Conservation (phyloP, 2,888 invertebrate genomes). For the Elmis aenea region DNA sequence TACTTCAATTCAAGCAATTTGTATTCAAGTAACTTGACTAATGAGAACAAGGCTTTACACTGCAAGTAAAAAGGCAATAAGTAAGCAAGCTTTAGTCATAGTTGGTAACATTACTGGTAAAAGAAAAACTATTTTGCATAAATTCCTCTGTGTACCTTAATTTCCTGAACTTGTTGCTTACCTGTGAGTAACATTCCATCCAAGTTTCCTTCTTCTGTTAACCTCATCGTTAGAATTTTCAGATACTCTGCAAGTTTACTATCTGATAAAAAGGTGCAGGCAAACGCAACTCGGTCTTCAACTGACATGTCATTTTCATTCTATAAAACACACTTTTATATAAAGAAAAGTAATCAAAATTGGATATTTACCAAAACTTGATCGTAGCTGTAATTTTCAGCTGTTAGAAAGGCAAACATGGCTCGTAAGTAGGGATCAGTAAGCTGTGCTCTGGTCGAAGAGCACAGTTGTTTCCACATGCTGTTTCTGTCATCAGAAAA, state of each 20-base stretch:
- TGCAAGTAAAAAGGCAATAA: too few species aligned
- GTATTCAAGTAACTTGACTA: too few species aligned
- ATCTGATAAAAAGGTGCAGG: conserved; percentile 81
- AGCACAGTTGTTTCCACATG: conserved; percentile 73
- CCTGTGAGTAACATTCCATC: conserved; percentile 82
- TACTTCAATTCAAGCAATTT: too few species aligned
- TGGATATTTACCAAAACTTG: conserved; percentile 62
- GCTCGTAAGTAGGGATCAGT: conserved; percentile 88
- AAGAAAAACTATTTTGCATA: too few species aligned
- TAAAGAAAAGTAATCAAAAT: conserved; percentile 12
- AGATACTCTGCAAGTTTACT: conserved; percentile 73
- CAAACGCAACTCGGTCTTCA: conserved; percentile 87
- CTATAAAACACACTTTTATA: conserved; percentile 47
- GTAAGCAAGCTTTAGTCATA: too few species aligned
- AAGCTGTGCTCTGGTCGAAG: conserved; percentile 68
- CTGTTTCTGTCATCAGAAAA: conserved; percentile 79
- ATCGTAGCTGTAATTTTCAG: conserved; percentile 71
- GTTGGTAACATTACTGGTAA: too few species aligned
- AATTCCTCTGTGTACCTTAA: too few species aligned
- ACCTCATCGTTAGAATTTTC: conserved; percentile 60
- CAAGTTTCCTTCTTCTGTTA: conserved; percentile 73
- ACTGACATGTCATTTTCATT: conserved; percentile 80
- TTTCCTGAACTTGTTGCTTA: too few species aligned
- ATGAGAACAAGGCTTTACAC: too few species aligned
- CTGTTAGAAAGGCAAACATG: conserved; percentile 84